Conservation (phyloP, 1,140 invertebrate genomes). For the Colletes latitarsis region DNA sequence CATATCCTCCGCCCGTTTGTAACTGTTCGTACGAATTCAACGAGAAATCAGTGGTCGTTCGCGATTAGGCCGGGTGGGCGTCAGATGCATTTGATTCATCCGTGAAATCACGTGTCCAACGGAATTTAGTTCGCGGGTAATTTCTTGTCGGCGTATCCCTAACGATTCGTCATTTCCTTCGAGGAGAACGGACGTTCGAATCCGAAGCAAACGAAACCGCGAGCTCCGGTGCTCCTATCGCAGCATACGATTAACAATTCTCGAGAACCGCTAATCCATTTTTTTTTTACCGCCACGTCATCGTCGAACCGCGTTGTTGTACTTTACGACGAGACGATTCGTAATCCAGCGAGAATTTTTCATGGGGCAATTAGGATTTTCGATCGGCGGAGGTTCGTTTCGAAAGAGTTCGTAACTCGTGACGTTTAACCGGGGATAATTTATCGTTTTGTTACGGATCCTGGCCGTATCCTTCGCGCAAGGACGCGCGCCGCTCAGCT, state of each 20-base stretch:
- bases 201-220: neutral
- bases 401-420: conserved; percentile 8
- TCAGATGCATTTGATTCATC: conserved; percentile 51
- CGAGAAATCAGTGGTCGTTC: conserved; percentile 27
- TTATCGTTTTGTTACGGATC: conserved; percentile 21
- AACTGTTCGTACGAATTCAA: neutral
- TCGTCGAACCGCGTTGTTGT: neutral
- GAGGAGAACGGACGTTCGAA: neutral
- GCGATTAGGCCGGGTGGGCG: conserved; percentile 39
- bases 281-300: conserved; percentile 25
- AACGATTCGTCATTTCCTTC: conserved; percentile 30
- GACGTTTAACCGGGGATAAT: conserved; percentile 12
- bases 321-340: conserved; percentile 1
- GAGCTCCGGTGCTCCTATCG: too few relatives aligned
- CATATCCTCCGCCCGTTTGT: conserved; percentile 53
- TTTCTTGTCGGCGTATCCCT: conserved; percentile 23
- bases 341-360: conserved; percentile 31
- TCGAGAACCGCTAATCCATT: neutral
- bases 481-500: conserved; percentile 26
- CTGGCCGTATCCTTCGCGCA: conserved; percentile 32
- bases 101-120: neutral
- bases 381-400: conserved; percentile 18
- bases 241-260: neutral
- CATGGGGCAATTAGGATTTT: conserved; percentile 6
- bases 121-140: conserved; percentile 7